Evolutionary conservation across 2,113 vertebrate genomes (phyloP).

Genomic region (Macaca nemestrina): DNA sequence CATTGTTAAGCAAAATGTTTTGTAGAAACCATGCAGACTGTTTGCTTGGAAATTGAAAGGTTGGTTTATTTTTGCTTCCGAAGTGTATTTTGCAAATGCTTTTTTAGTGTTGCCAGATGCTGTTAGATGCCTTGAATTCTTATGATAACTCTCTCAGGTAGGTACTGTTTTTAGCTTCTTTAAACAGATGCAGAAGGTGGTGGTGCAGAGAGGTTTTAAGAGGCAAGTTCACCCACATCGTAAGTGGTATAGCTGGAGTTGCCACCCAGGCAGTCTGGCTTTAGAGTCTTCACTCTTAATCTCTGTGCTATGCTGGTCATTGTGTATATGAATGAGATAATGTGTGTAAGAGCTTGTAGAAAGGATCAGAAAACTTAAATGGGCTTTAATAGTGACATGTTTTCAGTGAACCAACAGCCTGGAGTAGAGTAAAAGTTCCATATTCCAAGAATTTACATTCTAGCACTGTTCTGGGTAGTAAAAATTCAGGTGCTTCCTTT

Average conservation of each 20-base stretch:
- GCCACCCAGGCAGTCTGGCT: neutral
- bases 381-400: neutral
- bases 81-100: neutral
- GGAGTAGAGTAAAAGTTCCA: neutral
- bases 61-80: conserved; percentile 4
- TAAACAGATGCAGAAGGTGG: neutral
- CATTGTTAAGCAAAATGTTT: neutral
- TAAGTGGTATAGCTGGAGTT: neutral
- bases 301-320: neutral
- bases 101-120: neutral
- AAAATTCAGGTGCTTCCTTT: neutral
- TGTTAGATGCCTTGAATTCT: neutral
- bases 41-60: neutral
- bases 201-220: neutral
- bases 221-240: neutral
- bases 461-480: neutral
- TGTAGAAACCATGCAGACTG: neutral
- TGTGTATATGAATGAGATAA: neutral
- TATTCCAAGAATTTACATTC: conserved; percentile 17
- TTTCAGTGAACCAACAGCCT: neutral
- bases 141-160: neutral
- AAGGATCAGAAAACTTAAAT: conserved; percentile 16
- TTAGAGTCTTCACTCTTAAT: neutral
- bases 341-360: neutral
- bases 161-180: neutral